Evolutionary conservation across 2,797 vertebrate species (phyloP), one percentile per base, ranked within the genome.

Genomic region (Diplodus sargus): DNA sequence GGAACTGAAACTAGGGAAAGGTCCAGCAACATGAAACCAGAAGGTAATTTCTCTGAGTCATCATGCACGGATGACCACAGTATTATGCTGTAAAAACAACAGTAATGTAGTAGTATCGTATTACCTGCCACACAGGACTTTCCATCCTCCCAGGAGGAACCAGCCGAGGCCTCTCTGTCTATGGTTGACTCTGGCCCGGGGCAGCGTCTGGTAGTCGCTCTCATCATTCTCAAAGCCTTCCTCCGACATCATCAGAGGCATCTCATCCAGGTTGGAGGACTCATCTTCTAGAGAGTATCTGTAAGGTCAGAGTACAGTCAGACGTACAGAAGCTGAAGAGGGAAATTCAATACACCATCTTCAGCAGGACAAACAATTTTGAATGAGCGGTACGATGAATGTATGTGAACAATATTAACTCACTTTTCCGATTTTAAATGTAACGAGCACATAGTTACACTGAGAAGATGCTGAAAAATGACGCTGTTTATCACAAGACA

Each of bases 191-290:
- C 97, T 91, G 76, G 97, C 97, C 82, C 97, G 95, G 22, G 98
- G 97, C 75, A 99, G 92, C 2, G 97, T 99, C 88, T 99, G 98
- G 87, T 99, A 99, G 92, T 98, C 97, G 28, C 96, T 97, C 89
- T 99, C 98, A 5, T 98, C 97, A 15, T 98, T 98, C 95, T 99
- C 97, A 81, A 99, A 98, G 68, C 95, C 98, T 92, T 99, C 98
- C 94, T 99, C 98, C 49, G 98, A 99, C 98, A 99, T 99, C 98
- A 99, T 99, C 61, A 99, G 90, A 20, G 98, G 98, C 98, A 99
- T 99, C 92, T 99, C 98, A 82, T 99, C 98, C 95, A 99, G 90
- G 93, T 95, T 97, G 4, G 96, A 97, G 11, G 95, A 89, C 67
- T 99, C 98, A 94, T 99, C 98, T 93, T 99, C 98, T 47, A 95